Evolutionary conservation across 2,113 vertebrate species (phyloP).

Genomic region (Bufo bufo): DNA sequence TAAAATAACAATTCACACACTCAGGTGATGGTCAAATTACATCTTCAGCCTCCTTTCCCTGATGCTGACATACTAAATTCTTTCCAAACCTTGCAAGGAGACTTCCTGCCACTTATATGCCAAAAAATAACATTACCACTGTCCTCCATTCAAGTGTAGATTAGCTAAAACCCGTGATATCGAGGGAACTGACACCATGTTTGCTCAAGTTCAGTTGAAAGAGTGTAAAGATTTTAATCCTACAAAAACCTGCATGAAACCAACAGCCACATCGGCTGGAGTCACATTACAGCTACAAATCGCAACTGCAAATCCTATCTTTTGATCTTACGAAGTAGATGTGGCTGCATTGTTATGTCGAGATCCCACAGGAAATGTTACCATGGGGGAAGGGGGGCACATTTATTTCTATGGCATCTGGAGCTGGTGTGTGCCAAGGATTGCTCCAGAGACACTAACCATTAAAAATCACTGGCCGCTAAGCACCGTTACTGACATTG

Average conservation of each 20-base stretch:
- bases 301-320: not conserved
- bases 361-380: not conserved
- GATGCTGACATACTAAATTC: slow-evolving; percentile 40
- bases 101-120: slow-evolving; percentile 41
- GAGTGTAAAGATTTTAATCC: slow-evolving; percentile 34
- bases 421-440: not conserved
- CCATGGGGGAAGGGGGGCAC: not conserved
- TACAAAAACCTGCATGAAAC: slow-evolving; percentile 10
- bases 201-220: slow-evolving; percentile 24
- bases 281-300: slow-evolving; percentile 15
- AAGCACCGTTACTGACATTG: not conserved
- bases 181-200: slow-evolving; percentile 17
- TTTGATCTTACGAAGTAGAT: slow-evolving; percentile 8
- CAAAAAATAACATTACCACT: slow-evolving; percentile 44
- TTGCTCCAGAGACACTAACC: not conserved
- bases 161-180: slow-evolving; percentile 31
- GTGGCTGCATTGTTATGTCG: not conserved
- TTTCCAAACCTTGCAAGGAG: slow-evolving; percentile 22
- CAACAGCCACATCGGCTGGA: not conserved
- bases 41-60: slow-evolving; percentile 37
- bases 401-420: not conserved
- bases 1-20: slow-evolving; percentile 38
- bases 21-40: slow-evolving; percentile 48
- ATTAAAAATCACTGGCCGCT: not conserved
- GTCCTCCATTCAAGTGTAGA: slow-evolving; percentile 36